These are phyloP conservation scores for Pocillopora damicornis DNA, from an alignment of 64 coral and sea anemone genomes.

Conservation along the genomic window DNA sequence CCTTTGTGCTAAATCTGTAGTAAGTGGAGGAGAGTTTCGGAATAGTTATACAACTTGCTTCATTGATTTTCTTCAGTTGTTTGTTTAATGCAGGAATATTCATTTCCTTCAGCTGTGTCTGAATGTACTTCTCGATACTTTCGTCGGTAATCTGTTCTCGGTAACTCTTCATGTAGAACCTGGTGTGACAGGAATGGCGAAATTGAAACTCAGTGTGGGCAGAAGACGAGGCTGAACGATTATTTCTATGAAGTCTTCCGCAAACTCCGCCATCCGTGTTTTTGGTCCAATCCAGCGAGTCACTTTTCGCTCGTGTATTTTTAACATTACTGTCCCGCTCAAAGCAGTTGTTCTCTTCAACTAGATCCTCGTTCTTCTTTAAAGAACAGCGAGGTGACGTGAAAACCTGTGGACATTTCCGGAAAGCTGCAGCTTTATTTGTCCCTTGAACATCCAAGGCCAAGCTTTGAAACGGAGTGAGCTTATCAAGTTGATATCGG, in stretches of 20 bases:
- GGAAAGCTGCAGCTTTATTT: background rate
- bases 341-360: background rate
- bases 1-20: constrained; percentile 7
- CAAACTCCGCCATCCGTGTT: background rate
- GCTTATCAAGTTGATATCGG: background rate
- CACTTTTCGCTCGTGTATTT: constrained; percentile 5
- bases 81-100: background rate
- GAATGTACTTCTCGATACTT: constrained; percentile 6
- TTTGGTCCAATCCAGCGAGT: background rate
- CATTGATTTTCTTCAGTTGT: background rate
- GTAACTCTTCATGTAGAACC: constrained; percentile 31
- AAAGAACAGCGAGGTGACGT: constrained; percentile 8
- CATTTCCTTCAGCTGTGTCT: background rate
- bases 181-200: background rate
- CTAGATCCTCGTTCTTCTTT: background rate
- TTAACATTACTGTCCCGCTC: background rate
- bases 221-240: background rate
- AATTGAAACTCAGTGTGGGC: constrained; percentile 13
- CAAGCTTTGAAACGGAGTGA: background rate
- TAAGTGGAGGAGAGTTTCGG: background rate
- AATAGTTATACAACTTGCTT: background rate
- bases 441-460: background rate
- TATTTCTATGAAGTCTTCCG: background rate
- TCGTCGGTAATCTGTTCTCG: constrained; percentile 42
- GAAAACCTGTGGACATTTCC: background rate